Base-by-base conservation (phyloP, 2,888 invertebrate species). In the Cremastinae sp. region DNA sequence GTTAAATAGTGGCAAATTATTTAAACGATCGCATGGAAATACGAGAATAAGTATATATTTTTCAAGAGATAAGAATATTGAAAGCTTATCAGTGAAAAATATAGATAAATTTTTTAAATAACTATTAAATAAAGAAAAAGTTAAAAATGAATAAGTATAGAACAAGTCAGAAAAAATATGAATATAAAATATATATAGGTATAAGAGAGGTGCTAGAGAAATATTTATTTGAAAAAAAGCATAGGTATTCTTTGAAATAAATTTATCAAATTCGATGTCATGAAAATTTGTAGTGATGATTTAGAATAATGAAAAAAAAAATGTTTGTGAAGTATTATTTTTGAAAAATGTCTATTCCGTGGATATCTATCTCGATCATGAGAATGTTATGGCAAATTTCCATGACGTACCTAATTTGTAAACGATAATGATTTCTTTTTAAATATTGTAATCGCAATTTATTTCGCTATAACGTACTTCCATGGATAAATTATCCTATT, bases 361-460 rank as follows among this genome's bases (percentile, higher is more conserved):
- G n/a, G n/a, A n/a, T n/a, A n/a, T n/a, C n/a, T n/a, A n/a, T n/a
- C n/a, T n/a, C n/a, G n/a, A n/a, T n/a, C n/a, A n/a, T n/a, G n/a
- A n/a, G n/a, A n/a, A n/a, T n/a, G n/a, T n/a, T n/a, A n/a, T n/a
- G n/a, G 28, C 34, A 14, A 53, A 53, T 12, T 45, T 36, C 34
- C 22, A 28, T 16, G 16, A 10, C 20, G 8, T 22, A 51, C 58
- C 12, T 2, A 12, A 45, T 45, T 45, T 45, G 1, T n/a, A 12
- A 12, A 45, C 12, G 12, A 3, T 45, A 5, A n/a, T n/a, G 1
- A 5, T 45, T 38, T 68, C 49, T 51, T 49, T 73, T 70, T 69
- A 85, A 88, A 86, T 89, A 88, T 86, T 87, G 87, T 88, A 88
- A 89, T 87, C 85, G 86, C 79, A 85, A 72, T 89, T 89, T 89